phyloP scores from a whole-genome alignment of 2,113 vertebrate species.

The Podilymbus podiceps region DNA sequence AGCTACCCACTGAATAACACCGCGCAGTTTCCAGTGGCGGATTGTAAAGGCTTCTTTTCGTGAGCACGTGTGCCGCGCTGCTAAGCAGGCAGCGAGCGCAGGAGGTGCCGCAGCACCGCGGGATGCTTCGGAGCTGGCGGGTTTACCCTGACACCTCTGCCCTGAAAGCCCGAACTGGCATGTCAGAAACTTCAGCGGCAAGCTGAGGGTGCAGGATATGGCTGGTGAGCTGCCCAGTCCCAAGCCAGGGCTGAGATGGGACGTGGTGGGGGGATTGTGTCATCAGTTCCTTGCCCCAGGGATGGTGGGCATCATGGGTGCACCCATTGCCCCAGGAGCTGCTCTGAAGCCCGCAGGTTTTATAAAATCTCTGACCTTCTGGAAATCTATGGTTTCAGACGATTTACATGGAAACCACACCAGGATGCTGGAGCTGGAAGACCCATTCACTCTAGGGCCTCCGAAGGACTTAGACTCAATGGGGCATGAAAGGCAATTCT shows the following conservation, averaged over 20 bases:
- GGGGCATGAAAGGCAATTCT: not conserved
- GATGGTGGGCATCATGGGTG: not conserved
- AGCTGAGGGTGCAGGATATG: not conserved
- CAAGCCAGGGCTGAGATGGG: rapidly evolving
- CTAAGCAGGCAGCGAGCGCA: rapidly evolving
- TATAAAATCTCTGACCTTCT: not conserved
- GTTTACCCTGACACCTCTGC: not conserved
- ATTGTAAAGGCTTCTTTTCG: not conserved
- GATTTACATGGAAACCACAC: not conserved
- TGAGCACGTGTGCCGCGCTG: not conserved
- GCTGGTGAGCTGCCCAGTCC: rapidly evolving
- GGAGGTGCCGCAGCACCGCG: not conserved
- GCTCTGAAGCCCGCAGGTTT: not conserved
- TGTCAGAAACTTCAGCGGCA: not conserved
- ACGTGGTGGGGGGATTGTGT: rapidly evolving
- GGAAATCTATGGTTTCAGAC: not conserved
- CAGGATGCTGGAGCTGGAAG: not conserved
- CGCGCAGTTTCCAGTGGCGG: not conserved
- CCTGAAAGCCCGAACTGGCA: not conserved
- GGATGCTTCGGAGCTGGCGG: not conserved
- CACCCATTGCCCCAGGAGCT: not conserved
- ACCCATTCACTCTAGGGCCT: not conserved
- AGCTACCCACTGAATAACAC: conserved; percentile 37
- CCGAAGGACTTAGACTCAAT: not conserved
- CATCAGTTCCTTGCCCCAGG: not conserved